Percentiles rank a stretch among this genome's conserved stretches.
phyloP scores from a whole-genome alignment of 2,888 invertebrate genomes.

The Drosophila dives region DNA sequence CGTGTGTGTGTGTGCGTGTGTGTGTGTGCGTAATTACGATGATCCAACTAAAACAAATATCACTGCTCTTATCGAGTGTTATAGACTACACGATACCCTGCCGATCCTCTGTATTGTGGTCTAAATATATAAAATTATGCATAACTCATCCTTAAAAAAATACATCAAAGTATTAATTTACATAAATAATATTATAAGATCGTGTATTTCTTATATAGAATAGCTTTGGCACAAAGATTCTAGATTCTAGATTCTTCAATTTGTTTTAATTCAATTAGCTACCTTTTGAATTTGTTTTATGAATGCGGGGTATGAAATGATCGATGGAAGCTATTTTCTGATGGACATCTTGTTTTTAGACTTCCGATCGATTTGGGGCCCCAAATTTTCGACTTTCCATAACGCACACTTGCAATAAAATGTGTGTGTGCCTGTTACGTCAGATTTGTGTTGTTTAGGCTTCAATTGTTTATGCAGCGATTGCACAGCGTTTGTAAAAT shows the following conservation, averaged over 20 bases:
- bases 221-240: neutral
- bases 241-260: neutral
- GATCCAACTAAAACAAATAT: conserved; percentile 14
- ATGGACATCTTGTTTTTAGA: conserved; percentile 18
- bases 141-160: neutral
- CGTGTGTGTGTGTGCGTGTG: neutral
- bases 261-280: neutral
- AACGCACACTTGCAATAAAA: conserved; percentile 24
- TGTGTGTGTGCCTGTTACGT: conserved; percentile 21
- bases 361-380: conserved; percentile 21
- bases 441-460: conserved; percentile 18
- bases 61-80: neutral
- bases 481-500: conserved; percentile 16
- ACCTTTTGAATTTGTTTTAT: neutral
- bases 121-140: neutral
- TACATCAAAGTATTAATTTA: neutral
- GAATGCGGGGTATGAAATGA: conserved; percentile 2
- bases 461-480: conserved; percentile 34
- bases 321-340: neutral
- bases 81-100: neutral
- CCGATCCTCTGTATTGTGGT: neutral
- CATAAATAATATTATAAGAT: neutral
- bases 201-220: neutral
- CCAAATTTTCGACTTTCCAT: conserved; percentile 12
- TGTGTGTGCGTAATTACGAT: conserved; percentile 33